Evolutionary conservation across 2,113 vertebrate genomes (phyloP).

Genomic region (Amblyornis subalaris): DNA sequence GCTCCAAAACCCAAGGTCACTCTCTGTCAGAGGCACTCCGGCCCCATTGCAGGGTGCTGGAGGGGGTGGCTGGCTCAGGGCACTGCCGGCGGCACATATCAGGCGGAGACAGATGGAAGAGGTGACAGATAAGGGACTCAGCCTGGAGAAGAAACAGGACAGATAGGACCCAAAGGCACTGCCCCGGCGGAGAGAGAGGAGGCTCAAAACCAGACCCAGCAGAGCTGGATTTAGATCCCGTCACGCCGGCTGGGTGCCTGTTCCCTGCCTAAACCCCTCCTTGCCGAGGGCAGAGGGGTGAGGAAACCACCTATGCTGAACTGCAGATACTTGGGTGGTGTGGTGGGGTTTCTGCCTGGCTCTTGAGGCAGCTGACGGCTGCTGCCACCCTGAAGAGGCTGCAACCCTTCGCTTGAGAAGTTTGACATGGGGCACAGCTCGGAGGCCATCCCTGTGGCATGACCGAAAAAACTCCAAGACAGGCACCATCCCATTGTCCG

Average conservation of each 20-base stretch:
- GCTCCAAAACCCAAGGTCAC: neutral
- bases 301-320: neutral
- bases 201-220: neutral
- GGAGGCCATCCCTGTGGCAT: neutral
- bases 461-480: neutral
- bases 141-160: neutral
- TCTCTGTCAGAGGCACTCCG: fast-evolving
- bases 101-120: constrained; percentile 32
- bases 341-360: neutral
- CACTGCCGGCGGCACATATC: neutral
- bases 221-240: neutral
- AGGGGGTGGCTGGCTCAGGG: neutral
- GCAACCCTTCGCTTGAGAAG: fast-evolving
- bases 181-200: neutral
- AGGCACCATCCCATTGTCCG: neutral
- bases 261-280: neutral
- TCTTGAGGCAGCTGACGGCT: neutral
- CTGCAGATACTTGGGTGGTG: neutral
- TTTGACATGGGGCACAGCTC: neutral
- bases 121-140: constrained; percentile 44
- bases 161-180: neutral
- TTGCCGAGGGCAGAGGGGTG: fast-evolving
- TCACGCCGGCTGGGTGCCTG: fast-evolving
- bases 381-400: neutral
- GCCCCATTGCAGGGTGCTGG: fast-evolving